Percentiles rank a stretch among this genome's conserved stretches.
Evolutionary conservation across 2,113 vertebrate genomes (phyloP).

Genomic region (Passer domesticus): DNA sequence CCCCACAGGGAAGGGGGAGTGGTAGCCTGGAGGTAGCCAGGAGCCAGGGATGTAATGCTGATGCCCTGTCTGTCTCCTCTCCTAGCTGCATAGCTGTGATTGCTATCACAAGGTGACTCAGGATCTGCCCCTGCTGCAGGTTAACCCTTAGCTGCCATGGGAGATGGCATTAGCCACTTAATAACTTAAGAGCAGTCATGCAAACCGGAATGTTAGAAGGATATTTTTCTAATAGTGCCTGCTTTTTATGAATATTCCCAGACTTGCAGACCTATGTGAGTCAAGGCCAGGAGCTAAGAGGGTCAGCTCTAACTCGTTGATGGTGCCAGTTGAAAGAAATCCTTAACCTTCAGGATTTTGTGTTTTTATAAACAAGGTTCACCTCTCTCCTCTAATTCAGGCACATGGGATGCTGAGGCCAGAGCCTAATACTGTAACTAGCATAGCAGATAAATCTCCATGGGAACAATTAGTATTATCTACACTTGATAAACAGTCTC

Average conservation of each 20-base stretch:
- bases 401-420: slow-evolving; percentile 43
- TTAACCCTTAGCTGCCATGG: slow-evolving; percentile 15
- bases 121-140: neutral
- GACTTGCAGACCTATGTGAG: neutral
- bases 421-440: slow-evolving; percentile 53
- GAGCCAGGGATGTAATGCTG: neutral
- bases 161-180: slow-evolving; percentile 28
- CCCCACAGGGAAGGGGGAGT: neutral
- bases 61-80: neutral
- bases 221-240: slow-evolving; percentile 1
- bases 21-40: neutral
- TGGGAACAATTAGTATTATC: slow-evolving; percentile 76
- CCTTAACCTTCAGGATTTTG: slow-evolving; percentile 14
- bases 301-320: neutral
- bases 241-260: slow-evolving; percentile 3
- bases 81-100: neutral
- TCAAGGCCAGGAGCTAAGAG: slow-evolving; percentile 11
- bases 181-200: slow-evolving; percentile 7
- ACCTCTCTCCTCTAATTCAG: slow-evolving; percentile 42
- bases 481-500: slow-evolving; percentile 74
- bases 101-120: neutral
- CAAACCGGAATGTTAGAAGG: neutral
- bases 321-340: neutral
- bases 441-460: slow-evolving; percentile 67
- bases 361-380: slow-evolving; percentile 53